Percentiles rank a stretch among this genome's conserved stretches.
phyloP scores from a whole-genome alignment of 2,113 vertebrate genomes.

The Pungitius pungitius region DNA sequence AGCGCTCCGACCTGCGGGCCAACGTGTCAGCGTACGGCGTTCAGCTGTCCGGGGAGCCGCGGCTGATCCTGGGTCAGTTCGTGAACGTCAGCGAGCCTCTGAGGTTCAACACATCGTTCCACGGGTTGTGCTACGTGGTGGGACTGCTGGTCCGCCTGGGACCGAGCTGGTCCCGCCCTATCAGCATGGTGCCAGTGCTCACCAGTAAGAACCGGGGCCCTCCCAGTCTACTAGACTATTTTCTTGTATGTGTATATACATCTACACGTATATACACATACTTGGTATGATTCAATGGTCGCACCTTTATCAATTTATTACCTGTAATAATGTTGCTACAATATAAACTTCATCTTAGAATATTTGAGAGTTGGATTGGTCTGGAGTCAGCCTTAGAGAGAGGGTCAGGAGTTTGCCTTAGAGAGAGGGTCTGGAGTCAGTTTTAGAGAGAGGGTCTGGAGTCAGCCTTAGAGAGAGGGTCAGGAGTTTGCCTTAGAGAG shows the following conservation, averaged over 20 bases:
- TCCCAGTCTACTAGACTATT: neutral
- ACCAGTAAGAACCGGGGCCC: slow-evolving; percentile 81
- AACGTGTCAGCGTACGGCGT: slow-evolving; percentile 86
- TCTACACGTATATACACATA: too few species aligned
- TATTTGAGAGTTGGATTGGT: too few species aligned
- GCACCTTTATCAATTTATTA: neutral
- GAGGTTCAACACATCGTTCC: slow-evolving; percentile 88
- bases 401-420: too few species aligned
- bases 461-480: too few species aligned
- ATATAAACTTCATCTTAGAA: neutral
- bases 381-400: too few species aligned
- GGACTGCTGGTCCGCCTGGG: slow-evolving; percentile 84
- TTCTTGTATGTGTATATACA: too few species aligned
- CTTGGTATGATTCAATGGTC: neutral
- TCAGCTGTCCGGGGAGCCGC: slow-evolving; percentile 90
- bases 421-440: too few species aligned
- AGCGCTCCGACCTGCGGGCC: slow-evolving; percentile 84
- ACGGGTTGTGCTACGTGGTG: slow-evolving; percentile 90
- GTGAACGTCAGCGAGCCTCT: slow-evolving; percentile 83
- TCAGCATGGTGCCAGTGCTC: slow-evolving; percentile 85
- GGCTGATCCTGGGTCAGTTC: slow-evolving; percentile 86
- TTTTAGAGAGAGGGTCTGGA: too few species aligned
- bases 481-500: too few species aligned
- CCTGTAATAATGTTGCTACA: neutral
- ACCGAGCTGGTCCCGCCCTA: slow-evolving; percentile 83